Evolutionary conservation across 2,888 invertebrate species (phyloP), one percentile per base, ranked within the genome.

Genomic region (Phrixothrix hirtus): DNA sequence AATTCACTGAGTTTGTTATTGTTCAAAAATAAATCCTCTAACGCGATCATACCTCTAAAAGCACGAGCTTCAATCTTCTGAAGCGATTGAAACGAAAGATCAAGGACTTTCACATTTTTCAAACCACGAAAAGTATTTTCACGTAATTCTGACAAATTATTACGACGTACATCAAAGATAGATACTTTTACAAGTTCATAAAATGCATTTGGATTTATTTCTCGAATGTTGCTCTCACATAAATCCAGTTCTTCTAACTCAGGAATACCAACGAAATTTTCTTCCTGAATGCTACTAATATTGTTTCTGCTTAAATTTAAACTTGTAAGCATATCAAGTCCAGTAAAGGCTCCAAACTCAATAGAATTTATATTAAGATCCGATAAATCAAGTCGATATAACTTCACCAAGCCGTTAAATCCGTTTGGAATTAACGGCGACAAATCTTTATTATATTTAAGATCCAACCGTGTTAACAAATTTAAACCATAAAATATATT

Each of bases 231-330:
- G 21, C 12, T n/a, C 17, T 50, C 25, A n/a, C 16, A 37, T 21
- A 50, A 14, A 16, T 50, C 32, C 11, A 44, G 37, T 16, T 16
- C 32, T 2, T 31, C 16, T 11, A 50, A 21, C 10, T 43, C 29
- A 7, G 32, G 10, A 30, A 39, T 13, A 12, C 42, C 15, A 10
- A 15, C 12, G 34, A 36, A 36, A 17, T 2, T 9, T 6, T 17
- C 34, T 14, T 34, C 35, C 2, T 29, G 11, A 13, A 52, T 30
- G n/a, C 10, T 31, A n/a, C 30, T 9, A 14, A 47, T 39, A 7
- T 34, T 30, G 29, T 52, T 52, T 7, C 25, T 11, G 15, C 42
- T 46, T 21, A 21, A 21, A 21, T 21, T 7, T 7, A 21, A 21
- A 3, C 4, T 21, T 21, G 7, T 7, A 3, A 21, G 21, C 3